A percentile compares a stretch with the other conserved stretches of the same genome.
phyloP scores from a whole-genome alignment of 2,888 invertebrate species.

The Plebejus argus region DNA sequence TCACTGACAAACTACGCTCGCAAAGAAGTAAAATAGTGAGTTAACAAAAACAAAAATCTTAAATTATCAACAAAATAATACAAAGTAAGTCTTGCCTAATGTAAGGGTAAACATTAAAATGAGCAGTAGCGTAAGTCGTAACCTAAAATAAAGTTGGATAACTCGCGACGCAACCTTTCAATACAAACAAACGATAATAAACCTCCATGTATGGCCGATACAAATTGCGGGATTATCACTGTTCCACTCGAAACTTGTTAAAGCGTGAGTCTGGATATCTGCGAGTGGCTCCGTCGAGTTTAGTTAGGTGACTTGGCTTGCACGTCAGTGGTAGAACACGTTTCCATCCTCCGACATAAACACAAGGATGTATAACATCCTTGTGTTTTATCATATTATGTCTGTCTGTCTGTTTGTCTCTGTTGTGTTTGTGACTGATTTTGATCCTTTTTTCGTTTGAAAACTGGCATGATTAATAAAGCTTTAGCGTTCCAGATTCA shows the following conservation, averaged over 20 bases:
- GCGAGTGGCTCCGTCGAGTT: background rate
- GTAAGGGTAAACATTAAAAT: too few species aligned
- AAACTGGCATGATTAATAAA: too few species aligned
- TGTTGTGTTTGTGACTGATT: too few species aligned
- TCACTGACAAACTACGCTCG: too few species aligned
- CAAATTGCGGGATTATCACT: background rate
- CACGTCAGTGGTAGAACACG: too few species aligned
- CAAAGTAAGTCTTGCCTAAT: background rate
- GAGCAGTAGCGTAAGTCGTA: background rate
- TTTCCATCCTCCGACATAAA: too few species aligned
- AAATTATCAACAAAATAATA: background rate
- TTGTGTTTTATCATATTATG: too few species aligned
- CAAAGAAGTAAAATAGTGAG: background rate
- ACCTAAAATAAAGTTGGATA: slow-evolving; percentile 15
- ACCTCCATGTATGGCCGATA: background rate
- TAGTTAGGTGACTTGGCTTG: too few species aligned
- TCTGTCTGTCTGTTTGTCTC: too few species aligned
- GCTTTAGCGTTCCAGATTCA: too few species aligned
- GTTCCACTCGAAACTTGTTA: background rate
- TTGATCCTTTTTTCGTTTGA: too few species aligned
- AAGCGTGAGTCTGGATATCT: background rate
- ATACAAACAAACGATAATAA: slow-evolving; percentile 27
- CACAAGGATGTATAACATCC: too few species aligned
- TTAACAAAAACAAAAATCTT: background rate
- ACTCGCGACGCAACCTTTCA: slow-evolving; percentile 16